phyloP scores from a whole-genome alignment of 64 coral and sea anemone species.

The Actinia tenebrosa region DNA sequence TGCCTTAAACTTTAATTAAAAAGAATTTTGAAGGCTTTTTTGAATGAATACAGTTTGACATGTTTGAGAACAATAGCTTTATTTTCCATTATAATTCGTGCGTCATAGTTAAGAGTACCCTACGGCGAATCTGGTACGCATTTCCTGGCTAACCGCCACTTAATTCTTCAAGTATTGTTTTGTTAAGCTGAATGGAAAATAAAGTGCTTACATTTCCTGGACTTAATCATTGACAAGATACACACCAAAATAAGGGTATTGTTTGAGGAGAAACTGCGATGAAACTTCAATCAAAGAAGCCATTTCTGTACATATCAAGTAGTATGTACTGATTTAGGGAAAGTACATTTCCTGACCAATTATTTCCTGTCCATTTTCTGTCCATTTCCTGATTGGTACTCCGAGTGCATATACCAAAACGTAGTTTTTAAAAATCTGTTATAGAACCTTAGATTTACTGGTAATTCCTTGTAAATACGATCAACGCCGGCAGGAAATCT shows the following conservation, averaged over 20 bases:
- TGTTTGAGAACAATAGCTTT: neutral
- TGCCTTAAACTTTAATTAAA: too few species aligned
- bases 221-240: too few species aligned
- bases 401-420: too few species aligned
- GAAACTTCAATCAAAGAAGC: too few species aligned
- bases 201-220: neutral
- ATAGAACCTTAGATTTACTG: neutral
- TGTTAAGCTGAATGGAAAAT: neutral
- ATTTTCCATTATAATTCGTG: neutral
- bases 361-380: too few species aligned
- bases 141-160: neutral
- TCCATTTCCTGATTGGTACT: too few species aligned
- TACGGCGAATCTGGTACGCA: neutral
- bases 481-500: neutral
- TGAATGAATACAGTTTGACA: neutral
- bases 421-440: neutral
- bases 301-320: too few species aligned
- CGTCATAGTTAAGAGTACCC: neutral
- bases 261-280: too few species aligned
- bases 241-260: too few species aligned
- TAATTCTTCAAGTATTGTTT: neutral
- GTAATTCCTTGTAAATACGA: neutral
- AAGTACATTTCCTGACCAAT: too few species aligned
- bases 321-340: too few species aligned
- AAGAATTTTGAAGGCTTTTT: neutral